A percentile compares a stretch with the other conserved stretches of the same genome.
These are phyloP conservation scores for Oncorhynchus keta DNA, from an alignment of 2,113 vertebrate species.

Conservation along the genomic window DNA sequence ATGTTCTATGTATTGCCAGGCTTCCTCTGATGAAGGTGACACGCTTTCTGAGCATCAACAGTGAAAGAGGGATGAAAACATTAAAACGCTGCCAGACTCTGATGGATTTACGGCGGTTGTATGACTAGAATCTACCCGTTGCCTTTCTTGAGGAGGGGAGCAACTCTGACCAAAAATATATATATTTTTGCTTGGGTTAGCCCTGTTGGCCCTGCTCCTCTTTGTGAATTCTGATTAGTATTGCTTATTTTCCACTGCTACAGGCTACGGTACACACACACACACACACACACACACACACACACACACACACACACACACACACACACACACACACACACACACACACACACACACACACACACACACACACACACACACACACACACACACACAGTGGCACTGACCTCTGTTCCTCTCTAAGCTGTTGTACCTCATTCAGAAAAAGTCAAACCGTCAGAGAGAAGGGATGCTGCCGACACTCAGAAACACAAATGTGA, in stretches of 20 bases:
- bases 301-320: too few relatives aligned
- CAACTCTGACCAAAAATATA: slow-evolving; percentile 10
- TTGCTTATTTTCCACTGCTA: slow-evolving; percentile 20
- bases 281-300: slow-evolving; percentile 23
- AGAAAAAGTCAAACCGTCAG: neutral
- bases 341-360: neutral
- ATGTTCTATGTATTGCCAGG: slow-evolving; percentile 2
- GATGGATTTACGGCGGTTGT: slow-evolving; percentile 47
- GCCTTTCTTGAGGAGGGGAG: too few relatives aligned
- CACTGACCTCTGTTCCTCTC: neutral
- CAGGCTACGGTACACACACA: neutral
- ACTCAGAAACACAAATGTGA: neutral
- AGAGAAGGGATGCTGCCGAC: neutral
- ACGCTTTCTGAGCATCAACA: slow-evolving; percentile 7
- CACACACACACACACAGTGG: slow-evolving; percentile 28
- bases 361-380: slow-evolving; percentile 24
- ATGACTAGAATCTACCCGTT: slow-evolving; percentile 23
- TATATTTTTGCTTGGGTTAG: slow-evolving; percentile 45
- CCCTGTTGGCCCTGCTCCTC: slow-evolving; percentile 22
- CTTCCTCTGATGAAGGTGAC: neutral
- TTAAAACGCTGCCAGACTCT: slow-evolving; percentile 32
- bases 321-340: too few relatives aligned
- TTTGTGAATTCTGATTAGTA: slow-evolving; percentile 51
- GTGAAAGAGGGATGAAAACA: slow-evolving; percentile 10
- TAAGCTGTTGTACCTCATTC: neutral